Evolutionary conservation across 2,113 vertebrate genomes (phyloP).

Genomic region (Cynoglossus semilaevis): DNA sequence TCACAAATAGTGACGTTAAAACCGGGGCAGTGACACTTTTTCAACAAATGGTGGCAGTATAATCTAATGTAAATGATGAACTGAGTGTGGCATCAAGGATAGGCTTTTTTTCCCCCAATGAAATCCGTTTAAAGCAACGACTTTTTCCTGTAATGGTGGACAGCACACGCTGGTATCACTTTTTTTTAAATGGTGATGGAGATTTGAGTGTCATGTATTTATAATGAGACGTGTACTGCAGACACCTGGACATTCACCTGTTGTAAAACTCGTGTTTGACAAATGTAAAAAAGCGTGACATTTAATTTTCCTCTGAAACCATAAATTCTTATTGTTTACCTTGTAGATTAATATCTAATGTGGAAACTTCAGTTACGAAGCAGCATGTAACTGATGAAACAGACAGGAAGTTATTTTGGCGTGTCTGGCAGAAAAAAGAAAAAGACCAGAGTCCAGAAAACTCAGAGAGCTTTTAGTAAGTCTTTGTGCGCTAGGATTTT

Average conservation of each 20-base stretch:
- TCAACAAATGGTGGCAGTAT: conserved; percentile 66
- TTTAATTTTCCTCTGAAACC: neutral
- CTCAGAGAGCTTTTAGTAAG: neutral
- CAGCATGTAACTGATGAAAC: neutral
- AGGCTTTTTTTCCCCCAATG: neutral
- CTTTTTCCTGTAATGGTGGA: conserved; percentile 16
- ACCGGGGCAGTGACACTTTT: conserved; percentile 44
- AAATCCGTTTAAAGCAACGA: conserved; percentile 11
- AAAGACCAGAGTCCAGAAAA: conserved; percentile 6
- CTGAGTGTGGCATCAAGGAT: conserved; percentile 11
- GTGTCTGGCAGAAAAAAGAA: neutral
- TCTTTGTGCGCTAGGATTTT: neutral
- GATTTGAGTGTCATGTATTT: conserved; percentile 1
- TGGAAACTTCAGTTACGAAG: neutral
- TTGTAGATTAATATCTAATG: neutral
- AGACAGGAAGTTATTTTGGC: conserved; percentile 12
- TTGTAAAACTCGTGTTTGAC: neutral
- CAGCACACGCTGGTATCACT: conserved; percentile 2
- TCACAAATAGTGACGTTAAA: neutral
- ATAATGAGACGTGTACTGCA: too few relatives aligned
- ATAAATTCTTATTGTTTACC: neutral
- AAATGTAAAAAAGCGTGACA: neutral
- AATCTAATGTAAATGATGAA: conserved; percentile 12
- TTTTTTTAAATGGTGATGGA: conserved; percentile 13
- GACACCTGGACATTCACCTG: too few relatives aligned